Conservation (phyloP, 2,797 vertebrate genomes). For the Coreius guichenoti region DNA sequence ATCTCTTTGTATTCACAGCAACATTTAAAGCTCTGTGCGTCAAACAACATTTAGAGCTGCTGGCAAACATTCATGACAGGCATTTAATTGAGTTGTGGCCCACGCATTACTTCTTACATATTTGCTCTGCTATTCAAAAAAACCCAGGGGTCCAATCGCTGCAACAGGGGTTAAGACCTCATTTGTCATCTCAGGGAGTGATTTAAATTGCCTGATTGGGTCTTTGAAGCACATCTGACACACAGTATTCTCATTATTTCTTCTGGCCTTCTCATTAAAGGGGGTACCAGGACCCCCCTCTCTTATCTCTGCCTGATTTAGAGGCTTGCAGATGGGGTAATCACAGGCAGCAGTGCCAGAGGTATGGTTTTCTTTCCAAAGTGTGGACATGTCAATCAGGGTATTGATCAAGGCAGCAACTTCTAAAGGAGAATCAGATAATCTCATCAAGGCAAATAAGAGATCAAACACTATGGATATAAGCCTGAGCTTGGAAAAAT, state of each 20-base stretch:
- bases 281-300: conserved; percentile 6
- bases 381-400: conserved; percentile 48
- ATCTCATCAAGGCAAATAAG: conserved; percentile 46
- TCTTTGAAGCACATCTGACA: conserved; percentile 37
- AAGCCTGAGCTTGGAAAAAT: not conserved
- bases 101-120: conserved; percentile 12
- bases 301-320: conserved; percentile 11
- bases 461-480: conserved; percentile 35
- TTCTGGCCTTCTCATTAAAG: conserved; percentile 38
- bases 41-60: conserved; percentile 1
- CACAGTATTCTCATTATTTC: conserved; percentile 42
- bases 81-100: conserved; percentile 34
- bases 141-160: conserved; percentile 23
- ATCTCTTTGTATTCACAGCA: not conserved
- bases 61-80: not conserved
- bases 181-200: conserved; percentile 47
- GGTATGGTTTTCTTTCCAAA: conserved; percentile 30
- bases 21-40: not conserved
- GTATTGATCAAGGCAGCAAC: conserved; percentile 38
- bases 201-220: conserved; percentile 47
- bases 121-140: conserved; percentile 34
- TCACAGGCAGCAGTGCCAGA: not conserved
- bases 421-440: conserved; percentile 44
- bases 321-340: conserved; percentile 33
- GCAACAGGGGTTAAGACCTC: conserved; percentile 39